phyloP scores from a whole-genome alignment of 2,797 vertebrate genomes.

The Ceryle rudis region DNA sequence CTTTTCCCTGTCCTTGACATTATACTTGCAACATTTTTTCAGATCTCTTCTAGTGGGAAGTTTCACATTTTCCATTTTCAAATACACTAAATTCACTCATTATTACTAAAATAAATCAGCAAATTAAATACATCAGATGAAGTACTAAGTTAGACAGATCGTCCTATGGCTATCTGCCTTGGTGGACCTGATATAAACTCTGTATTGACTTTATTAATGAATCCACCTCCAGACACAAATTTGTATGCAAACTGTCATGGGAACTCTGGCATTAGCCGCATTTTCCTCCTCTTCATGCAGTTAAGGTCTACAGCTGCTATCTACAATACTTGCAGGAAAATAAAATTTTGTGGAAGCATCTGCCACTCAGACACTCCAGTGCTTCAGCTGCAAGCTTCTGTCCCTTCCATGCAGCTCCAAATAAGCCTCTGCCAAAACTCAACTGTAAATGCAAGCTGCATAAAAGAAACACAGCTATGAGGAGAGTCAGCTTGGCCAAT shows the following conservation, averaged over 20 bases:
- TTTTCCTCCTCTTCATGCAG: constrained; percentile 34
- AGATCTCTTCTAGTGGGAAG: neutral
- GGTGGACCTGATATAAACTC: constrained; percentile 9
- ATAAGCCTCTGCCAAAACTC: neutral
- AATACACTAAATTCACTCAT: constrained; percentile 21
- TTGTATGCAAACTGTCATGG: constrained; percentile 39
- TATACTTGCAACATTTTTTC: neutral
- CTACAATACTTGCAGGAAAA: constrained; percentile 15
- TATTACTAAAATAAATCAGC: constrained; percentile 45
- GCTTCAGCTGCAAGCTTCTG: neutral
- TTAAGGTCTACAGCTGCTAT: neutral
- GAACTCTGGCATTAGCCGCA: constrained; percentile 15
- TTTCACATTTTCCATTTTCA: constrained; percentile 5
- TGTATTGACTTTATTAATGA: constrained; percentile 71
- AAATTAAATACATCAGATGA: constrained; percentile 38
- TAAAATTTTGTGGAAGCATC: neutral
- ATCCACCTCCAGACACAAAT: constrained; percentile 55
- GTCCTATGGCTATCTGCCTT: constrained; percentile 51
- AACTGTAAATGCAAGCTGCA: neutral
- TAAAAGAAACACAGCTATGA: neutral
- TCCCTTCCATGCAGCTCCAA: neutral
- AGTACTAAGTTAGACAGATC: constrained; percentile 34
- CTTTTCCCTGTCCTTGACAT: neutral
- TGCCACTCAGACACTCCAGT: neutral
- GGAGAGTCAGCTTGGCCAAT: neutral